These are phyloP conservation scores for Atherinosoma microstoma DNA, from an alignment of 2,797 vertebrate species.

Conservation along the genomic window DNA sequence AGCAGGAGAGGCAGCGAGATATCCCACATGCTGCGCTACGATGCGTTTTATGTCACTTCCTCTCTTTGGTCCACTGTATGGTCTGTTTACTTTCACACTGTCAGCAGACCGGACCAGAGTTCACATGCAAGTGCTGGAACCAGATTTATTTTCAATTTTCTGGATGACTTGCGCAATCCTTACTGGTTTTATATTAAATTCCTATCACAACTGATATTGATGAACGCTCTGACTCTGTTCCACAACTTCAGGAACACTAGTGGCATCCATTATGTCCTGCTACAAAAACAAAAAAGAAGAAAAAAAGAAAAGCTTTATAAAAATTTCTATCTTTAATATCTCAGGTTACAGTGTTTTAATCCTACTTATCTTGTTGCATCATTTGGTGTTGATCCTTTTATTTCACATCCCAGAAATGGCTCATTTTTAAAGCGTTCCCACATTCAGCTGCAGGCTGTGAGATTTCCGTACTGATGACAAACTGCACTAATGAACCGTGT, in stretches of 20 bases:
- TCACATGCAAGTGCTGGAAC: too few species aligned
- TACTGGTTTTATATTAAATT: neutral
- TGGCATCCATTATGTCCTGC: neutral
- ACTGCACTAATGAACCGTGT: constrained; percentile 38
- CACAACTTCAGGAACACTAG: neutral
- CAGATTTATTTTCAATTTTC: too few species aligned
- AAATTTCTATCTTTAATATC: neutral
- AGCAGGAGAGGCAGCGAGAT: too few species aligned
- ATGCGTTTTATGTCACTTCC: too few species aligned
- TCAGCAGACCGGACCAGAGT: too few species aligned
- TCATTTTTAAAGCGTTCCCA: constrained; percentile 46
- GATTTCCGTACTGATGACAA: constrained; percentile 37
- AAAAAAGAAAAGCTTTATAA: neutral
- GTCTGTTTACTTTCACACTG: too few species aligned
- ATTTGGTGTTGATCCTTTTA: constrained; percentile 27
- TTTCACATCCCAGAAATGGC: constrained; percentile 12
- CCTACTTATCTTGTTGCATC: neutral
- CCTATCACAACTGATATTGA: neutral
- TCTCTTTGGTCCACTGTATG: too few species aligned
- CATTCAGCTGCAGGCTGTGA: constrained; percentile 27
- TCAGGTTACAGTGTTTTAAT: constrained; percentile 10
- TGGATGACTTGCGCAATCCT: neutral
- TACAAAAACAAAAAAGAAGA: neutral
- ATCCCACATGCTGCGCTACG: too few species aligned
- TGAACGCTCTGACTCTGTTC: too few species aligned